These are phyloP conservation scores for Acrocyrtus sp. DNA, from an alignment of 2,888 invertebrate genomes.

Conservation along the genomic window DNA sequence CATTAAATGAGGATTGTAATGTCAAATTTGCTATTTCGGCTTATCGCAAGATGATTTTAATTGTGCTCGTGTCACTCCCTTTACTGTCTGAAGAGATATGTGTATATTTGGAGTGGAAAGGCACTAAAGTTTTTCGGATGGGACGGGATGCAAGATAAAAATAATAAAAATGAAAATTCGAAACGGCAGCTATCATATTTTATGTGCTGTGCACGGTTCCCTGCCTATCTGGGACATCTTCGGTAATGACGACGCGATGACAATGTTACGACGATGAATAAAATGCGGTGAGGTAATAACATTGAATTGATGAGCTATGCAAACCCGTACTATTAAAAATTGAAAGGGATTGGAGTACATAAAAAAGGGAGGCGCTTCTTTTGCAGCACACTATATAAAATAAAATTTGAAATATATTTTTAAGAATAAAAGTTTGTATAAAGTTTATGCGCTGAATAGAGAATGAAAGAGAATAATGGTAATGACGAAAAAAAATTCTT, in stretches of 20 bases:
- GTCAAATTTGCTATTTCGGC: too few species aligned
- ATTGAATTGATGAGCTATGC: slow-evolving; percentile 36
- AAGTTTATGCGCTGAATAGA: too few species aligned
- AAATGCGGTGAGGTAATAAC: slow-evolving; percentile 43
- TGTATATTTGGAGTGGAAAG: too few species aligned
- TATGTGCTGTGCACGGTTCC: slow-evolving; percentile 39
- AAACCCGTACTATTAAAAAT: background rate
- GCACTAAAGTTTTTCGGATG: too few species aligned
- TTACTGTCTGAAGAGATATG: too few species aligned
- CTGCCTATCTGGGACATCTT: slow-evolving; percentile 39
- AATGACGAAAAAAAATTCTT: slow-evolving; percentile 18
- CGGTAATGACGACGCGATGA: slow-evolving; percentile 15
- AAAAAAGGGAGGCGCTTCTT: background rate
- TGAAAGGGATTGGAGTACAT: background rate
- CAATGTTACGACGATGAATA: background rate
- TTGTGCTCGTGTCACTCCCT: too few species aligned
- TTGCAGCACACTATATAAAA: too few species aligned
- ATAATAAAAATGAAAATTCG: background rate
- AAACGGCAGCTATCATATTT: background rate
- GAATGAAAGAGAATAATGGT: background rate
- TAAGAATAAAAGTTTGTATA: too few species aligned
- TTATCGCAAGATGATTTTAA: too few species aligned
- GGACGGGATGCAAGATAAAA: too few species aligned
- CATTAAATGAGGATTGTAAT: too few species aligned
- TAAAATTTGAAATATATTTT: too few species aligned